These are phyloP conservation scores for Pygoscelis antarcticus DNA, from an alignment of 2,113 vertebrate species.

Conservation along the genomic window DNA sequence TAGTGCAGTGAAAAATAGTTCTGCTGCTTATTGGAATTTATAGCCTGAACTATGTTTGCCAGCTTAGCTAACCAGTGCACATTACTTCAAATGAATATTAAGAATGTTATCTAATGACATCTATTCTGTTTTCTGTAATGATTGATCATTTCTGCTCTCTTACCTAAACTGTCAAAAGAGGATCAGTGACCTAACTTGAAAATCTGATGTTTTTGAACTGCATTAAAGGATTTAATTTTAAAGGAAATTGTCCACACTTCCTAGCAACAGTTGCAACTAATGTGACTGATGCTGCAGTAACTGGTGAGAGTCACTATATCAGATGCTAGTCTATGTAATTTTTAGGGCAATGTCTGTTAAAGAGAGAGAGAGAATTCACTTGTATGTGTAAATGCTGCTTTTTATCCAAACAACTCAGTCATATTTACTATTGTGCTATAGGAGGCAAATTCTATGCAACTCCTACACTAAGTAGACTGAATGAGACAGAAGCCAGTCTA, in stretches of 20 bases:
- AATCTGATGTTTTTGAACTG: not conserved
- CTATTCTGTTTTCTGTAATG: not conserved
- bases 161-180: not conserved
- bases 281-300: not conserved
- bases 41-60: not conserved
- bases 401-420: not conserved
- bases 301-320: not conserved
- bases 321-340: not conserved
- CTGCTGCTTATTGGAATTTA: not conserved
- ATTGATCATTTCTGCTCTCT: not conserved
- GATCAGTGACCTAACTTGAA: not conserved
- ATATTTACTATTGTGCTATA: not conserved
- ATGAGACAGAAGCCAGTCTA: not conserved
- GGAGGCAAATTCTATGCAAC: not conserved
- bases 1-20: not conserved
- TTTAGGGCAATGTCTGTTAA: not conserved
- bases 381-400: not conserved
- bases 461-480: not conserved
- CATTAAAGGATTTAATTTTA: not conserved
- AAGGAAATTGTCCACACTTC: not conserved
- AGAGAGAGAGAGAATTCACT: not conserved
- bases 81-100: not conserved
- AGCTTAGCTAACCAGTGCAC: not conserved
- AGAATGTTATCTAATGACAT: not conserved
- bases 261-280: not conserved